Evolutionary conservation across 92 coral and sea anemone genomes (phyloP).

Genomic region (Zoanthus solanderi): DNA sequence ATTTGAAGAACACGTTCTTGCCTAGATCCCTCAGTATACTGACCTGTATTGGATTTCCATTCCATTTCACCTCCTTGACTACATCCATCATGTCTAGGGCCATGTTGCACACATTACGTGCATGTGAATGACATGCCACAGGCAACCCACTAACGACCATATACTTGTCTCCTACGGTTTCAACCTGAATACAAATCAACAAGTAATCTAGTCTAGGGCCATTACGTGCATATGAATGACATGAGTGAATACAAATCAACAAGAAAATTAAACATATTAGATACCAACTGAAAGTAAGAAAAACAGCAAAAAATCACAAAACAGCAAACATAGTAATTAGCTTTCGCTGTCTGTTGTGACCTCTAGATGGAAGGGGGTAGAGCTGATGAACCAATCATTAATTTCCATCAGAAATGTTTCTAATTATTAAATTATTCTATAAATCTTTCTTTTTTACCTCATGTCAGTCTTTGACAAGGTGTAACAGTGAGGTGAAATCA

Average conservation of each 20-base stretch:
- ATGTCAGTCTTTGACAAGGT: no score
- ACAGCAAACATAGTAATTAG: no score
- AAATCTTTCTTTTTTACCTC: no score
- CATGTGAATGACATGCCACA: constrained; percentile 75
- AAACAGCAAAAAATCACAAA: no score
- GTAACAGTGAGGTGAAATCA: no score
- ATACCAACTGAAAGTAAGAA: no score
- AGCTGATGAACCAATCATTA: no score
- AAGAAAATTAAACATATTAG: neutral
- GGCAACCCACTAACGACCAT: constrained; percentile 91
- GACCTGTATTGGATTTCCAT: constrained; percentile 74
- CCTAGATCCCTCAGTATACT: neutral
- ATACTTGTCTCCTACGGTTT: constrained; percentile 88
- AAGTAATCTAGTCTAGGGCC: constrained; percentile 65
- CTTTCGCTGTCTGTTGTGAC: no score
- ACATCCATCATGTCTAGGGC: constrained; percentile 87
- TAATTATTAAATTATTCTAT: no score
- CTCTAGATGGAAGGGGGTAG: no score
- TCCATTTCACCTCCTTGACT: constrained; percentile 67
- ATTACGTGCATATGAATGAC: constrained; percentile 80
- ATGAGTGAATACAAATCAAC: constrained; percentile 35
- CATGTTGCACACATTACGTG: constrained; percentile 82
- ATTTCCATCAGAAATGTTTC: no score
- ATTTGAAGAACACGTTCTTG: no score
- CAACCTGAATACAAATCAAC: constrained; percentile 59